Evolutionary conservation across 1,140 invertebrate species (phyloP), one percentile per base, ranked within the genome.

Genomic region (Brachionus sp.): DNA sequence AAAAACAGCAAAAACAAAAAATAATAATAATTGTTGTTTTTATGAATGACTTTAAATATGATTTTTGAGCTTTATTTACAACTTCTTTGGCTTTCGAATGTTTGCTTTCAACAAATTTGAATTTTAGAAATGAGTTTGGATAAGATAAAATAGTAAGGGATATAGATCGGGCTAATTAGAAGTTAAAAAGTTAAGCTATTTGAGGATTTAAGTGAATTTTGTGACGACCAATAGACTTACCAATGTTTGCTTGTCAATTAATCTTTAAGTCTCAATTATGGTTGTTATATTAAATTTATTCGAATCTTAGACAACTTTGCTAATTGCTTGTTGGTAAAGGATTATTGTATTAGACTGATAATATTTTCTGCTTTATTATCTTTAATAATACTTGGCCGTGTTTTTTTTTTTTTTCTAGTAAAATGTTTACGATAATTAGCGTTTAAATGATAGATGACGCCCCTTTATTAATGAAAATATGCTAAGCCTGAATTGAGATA

Each of bases 101-200:
- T 70, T 70, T 70, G 66, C 66, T 70, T 70, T 70, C 66, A 70
- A 70, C 35, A 70, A 70, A 70, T 70, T 70, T 37, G 66, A 70
- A 39, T 19, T 37, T 37, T 39, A 29, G 35, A 70, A 39, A 19
- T 37, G 66, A 37, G 33, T 70, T 70, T 70, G 37, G 2, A 37
- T 5, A 70, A 70, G 66, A 70, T 39, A 39, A 70, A 39, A 23
- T 39, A 16, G 35, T 39, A 16, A 33, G 16, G 37, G 16, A 70
- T 66, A 66, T 33, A 33, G 33, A 66, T 33, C 3, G 33, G 7
- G 13, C 64, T 33, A 66, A 37, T 33, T 33, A 66, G 16, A 66
- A 33, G 33, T 66, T 66, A 33, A 70, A 70, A 70, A 70, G 66
- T 70, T 70, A 70, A 70, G 66, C 66, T 70, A 19, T 42, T 42